Evolutionary conservation across 1,140 invertebrate species (phyloP).

Genomic region (Gonatopus flavifemur): DNA sequence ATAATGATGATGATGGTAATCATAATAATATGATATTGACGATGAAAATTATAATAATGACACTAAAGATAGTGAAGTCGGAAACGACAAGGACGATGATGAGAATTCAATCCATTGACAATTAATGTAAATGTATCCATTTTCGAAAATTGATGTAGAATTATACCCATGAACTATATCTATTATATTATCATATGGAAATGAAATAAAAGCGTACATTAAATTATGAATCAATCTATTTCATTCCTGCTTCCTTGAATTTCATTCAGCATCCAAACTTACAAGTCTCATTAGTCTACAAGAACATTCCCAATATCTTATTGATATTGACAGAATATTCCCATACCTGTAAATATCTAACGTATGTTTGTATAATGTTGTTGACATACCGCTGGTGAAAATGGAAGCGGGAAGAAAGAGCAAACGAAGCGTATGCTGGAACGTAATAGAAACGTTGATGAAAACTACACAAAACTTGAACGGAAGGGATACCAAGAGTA

Average conservation of each 20-base stretch:
- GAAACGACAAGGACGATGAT: slow-evolving; percentile 32
- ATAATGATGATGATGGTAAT: neutral
- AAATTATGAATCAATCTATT: slow-evolving; percentile 42
- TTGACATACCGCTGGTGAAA: too few relatives aligned
- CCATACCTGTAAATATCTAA: too few relatives aligned
- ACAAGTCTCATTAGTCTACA: too few relatives aligned
- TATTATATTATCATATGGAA: slow-evolving; percentile 60
- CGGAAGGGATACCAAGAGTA: too few relatives aligned
- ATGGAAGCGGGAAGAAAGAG: too few relatives aligned
- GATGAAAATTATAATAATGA: slow-evolving; percentile 27
- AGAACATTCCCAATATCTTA: too few relatives aligned
- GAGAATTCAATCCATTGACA: slow-evolving; percentile 54
- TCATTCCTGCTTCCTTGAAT: slow-evolving; percentile 8
- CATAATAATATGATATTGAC: slow-evolving; percentile 1
- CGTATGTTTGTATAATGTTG: too few relatives aligned
- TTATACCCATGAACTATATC: slow-evolving; percentile 61
- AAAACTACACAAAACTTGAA: too few relatives aligned
- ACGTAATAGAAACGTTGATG: too few relatives aligned
- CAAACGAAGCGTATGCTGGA: too few relatives aligned
- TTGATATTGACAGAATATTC: too few relatives aligned
- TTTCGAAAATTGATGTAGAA: slow-evolving; percentile 61
- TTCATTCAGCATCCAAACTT: too few relatives aligned
- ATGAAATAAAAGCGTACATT: slow-evolving; percentile 59
- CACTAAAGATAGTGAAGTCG: slow-evolving; percentile 13
- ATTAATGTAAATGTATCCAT: slow-evolving; percentile 62